phyloP scores from a whole-genome alignment of 2,888 invertebrate species.

The Morpho helenor region DNA sequence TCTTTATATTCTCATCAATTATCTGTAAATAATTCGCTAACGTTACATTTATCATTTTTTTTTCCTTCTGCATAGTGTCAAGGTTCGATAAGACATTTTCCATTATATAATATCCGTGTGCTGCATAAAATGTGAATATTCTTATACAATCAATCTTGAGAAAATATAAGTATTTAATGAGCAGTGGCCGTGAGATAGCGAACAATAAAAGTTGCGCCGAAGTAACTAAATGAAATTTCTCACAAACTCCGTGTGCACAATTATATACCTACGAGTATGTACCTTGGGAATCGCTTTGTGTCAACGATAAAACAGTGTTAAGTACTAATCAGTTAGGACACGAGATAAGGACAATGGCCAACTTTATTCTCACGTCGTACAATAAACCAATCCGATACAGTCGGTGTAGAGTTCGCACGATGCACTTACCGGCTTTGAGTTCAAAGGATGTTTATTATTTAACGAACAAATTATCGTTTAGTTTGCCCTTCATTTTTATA shows the following conservation, averaged over 20 bases:
- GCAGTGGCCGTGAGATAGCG: conserved; percentile 54
- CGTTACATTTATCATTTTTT: neutral
- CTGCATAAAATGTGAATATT: conserved; percentile 6
- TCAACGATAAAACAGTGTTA: conserved; percentile 57
- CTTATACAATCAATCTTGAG: conserved; percentile 60
- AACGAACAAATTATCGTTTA: conserved; percentile 17
- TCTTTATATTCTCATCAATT: neutral
- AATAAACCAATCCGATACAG: conserved; percentile 38
- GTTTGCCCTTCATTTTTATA: no score
- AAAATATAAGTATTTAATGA: conserved; percentile 52
- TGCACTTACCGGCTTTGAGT: conserved; percentile 24
- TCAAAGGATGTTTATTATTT: conserved; percentile 37
- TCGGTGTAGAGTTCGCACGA: conserved; percentile 48
- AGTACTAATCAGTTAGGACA: conserved; percentile 66
- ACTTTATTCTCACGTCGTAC: conserved; percentile 49
- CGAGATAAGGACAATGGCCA: conserved; percentile 62
- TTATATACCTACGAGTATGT: conserved; percentile 36
- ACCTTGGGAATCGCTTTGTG: conserved; percentile 63
- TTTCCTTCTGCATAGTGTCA: conserved; percentile 4
- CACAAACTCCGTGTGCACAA: conserved; percentile 41
- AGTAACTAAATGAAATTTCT: conserved; percentile 54
- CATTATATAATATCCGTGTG: conserved; percentile 16
- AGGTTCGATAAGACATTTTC: conserved; percentile 7
- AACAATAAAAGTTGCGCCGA: conserved; percentile 51
- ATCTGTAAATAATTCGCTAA: no score